Base-by-base conservation (phyloP, 2,888 invertebrate genomes). In the Callimorpha dominula region DNA sequence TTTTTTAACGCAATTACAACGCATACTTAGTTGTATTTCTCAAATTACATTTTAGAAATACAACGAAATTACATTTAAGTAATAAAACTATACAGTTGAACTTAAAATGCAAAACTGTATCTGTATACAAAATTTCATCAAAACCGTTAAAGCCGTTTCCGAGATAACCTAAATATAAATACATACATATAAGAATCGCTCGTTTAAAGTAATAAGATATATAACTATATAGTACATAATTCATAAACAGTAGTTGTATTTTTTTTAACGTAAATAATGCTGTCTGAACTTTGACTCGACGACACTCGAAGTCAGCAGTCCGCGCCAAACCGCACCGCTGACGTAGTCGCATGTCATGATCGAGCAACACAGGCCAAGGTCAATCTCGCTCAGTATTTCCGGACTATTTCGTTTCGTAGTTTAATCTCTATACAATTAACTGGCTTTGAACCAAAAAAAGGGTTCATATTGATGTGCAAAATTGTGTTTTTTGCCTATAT, bases 321-420 rank as follows among this genome's bases (percentile, higher is more conserved):
- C 9, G n/a, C 52, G 43, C 67, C 54, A 42, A 43, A 12, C 40
- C 42, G 40, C n/a, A 12, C 40, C 42, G 40, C n/a, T 42, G 54
- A 57, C 17, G 40, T 40, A 66, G 40, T 49, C 60, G n/a, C n/a
- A 49, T 57, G 60, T 65, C 40, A 62, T 66, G 71, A 31, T 57
- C 71, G n/a, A 60, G 46, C 57, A 66, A 71, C 60, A 60, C 9
- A 62, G 20, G 60, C 20, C 65, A 71, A 71, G 71, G 71, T 66
- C 60, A 60, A 49, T 65, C n/a, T 31, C 71, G 14, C 54, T 40
- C 54, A 40, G 43, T 71, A 71, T 60, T 65, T 42, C 57, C 43
- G 65, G 66, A 66, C 71, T 50, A 60, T 66, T 71, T 60, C 14
- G 40, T 60, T 62, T 42, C 7, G 60, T 60, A 20, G 11, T n/a